These are phyloP conservation scores for Carettochelys insculpta DNA, from an alignment of 2,113 vertebrate species.

Conservation along the genomic window DNA sequence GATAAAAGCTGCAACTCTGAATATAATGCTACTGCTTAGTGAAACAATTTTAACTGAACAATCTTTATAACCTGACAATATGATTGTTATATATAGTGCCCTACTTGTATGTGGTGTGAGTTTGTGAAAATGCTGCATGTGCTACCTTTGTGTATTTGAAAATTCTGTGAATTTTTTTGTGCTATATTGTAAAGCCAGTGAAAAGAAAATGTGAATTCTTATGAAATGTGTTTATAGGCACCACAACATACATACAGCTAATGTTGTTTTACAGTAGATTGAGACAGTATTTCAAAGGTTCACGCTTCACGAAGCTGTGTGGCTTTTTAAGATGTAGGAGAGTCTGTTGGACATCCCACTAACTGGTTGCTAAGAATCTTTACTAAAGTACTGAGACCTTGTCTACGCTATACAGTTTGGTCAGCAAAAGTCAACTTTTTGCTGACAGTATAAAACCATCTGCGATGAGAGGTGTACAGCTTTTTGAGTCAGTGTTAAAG, in stretches of 20 bases:
- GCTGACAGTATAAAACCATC: no score
- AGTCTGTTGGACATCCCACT: background rate
- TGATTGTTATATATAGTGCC: background rate
- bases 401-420: no score
- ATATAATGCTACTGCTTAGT: background rate
- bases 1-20: background rate
- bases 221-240: background rate
- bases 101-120: background rate
- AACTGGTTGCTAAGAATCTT: background rate
- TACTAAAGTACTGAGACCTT: background rate
- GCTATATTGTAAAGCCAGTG: constrained; percentile 5
- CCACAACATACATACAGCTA: background rate
- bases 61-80: constrained; percentile 24
- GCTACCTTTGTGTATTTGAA: background rate
- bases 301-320: background rate
- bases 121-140: background rate
- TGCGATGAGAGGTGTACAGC: no score
- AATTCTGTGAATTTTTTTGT: background rate
- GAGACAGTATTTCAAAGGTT: background rate
- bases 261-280: background rate
- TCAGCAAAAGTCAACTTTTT: no score
- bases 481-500: no score
- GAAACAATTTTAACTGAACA: constrained; percentile 7
- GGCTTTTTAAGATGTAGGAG: background rate
- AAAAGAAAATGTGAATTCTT: background rate